Percentiles rank a stretch among this genome's conserved stretches.
phyloP scores from a whole-genome alignment of 2,888 invertebrate species.

The Agriopis marginaria region DNA sequence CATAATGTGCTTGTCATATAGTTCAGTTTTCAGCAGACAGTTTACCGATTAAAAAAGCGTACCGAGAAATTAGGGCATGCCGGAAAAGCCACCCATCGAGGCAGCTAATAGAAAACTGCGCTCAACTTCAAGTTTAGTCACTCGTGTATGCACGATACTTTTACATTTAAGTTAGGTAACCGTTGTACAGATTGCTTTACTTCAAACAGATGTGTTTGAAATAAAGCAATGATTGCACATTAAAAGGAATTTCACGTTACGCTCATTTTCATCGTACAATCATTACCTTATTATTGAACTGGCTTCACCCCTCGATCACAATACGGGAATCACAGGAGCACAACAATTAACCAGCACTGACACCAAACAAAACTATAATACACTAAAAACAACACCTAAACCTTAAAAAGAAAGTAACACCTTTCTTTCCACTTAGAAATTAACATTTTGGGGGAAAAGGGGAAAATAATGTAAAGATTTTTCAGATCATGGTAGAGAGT shows the following conservation, averaged over 20 bases:
- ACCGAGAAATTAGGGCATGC: slow-evolving; percentile 27
- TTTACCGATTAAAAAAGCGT: slow-evolving; percentile 19
- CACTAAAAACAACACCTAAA: slow-evolving; percentile 52
- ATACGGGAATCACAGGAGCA: slow-evolving; percentile 59
- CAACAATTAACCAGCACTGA: slow-evolving; percentile 71
- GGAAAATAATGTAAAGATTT: slow-evolving; percentile 76
- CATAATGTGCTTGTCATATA: slow-evolving; percentile 16
- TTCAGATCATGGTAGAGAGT: slow-evolving; percentile 71
- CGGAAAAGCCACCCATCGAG: slow-evolving; percentile 29
- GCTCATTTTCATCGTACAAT: slow-evolving; percentile 26
- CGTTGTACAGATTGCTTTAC: neutral
- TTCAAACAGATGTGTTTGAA: neutral
- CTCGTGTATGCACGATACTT: slow-evolving; percentile 2
- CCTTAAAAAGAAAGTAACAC: slow-evolving; percentile 54
- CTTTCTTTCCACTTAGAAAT: slow-evolving; percentile 63
- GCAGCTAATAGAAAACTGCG: slow-evolving; percentile 30
- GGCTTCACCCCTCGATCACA: slow-evolving; percentile 54
- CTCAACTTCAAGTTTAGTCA: slow-evolving; percentile 16
- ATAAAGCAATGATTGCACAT: too few relatives aligned
- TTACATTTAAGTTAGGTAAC: slow-evolving; percentile 16
- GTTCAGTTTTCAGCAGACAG: slow-evolving; percentile 9
- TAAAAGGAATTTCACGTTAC: neutral
- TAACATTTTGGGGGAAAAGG: slow-evolving; percentile 57
- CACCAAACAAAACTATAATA: slow-evolving; percentile 64
- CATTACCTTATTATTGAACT: slow-evolving; percentile 66